Base-by-base conservation (phyloP, 2,888 invertebrate species). In the Drosophila peninsularis region DNA sequence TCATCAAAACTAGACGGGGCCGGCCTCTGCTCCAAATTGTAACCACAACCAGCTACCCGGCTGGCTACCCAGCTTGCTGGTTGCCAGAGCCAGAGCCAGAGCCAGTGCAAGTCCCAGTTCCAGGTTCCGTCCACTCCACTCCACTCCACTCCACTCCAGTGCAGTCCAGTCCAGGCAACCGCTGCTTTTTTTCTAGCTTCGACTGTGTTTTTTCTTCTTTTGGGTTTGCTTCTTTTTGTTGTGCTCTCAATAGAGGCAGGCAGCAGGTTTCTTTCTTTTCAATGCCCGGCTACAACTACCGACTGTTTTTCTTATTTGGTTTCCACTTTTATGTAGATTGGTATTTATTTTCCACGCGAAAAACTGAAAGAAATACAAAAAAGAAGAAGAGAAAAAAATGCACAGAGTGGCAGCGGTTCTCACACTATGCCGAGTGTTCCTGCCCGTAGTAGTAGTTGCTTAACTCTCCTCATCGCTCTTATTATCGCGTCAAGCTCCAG, bases 291-390 rank as follows among this genome's bases (percentile, higher is more conserved):
- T 73, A 75, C 56, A 70, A 62, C 56, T 62, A 61, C 45, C 30
- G 57, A 56, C 67, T 72, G 79, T 83, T 82, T 86, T 82, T 84
- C 74, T 73, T 85, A 75, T 85, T 85, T 82, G 80, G 75, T 77
- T 80, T 87, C 85, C 82, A 87, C 85, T 85, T 84, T 85, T 85
- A 85, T 85, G 88, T 84, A 85, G 88, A 87, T 85, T 87, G 76
- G 88, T 87, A 85, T 85, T 84, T 85, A 82, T 85, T 87, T 85
- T 82, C 80, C 80, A 79, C 84, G 87, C 80, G 77, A 83, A 86
- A 86, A 84, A 68, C 72, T 57, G 62, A 62, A 64, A 72, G 62
- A 63, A 70, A 67, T 21, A 58, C 34, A 52, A 62, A 58, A 49
- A 19, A 5, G 6, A 14, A 5, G 6, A 57, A 54, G 47, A 32